Base-by-base conservation (phyloP, 2,888 invertebrate species). In the Gymnosoma rotundatum region DNA sequence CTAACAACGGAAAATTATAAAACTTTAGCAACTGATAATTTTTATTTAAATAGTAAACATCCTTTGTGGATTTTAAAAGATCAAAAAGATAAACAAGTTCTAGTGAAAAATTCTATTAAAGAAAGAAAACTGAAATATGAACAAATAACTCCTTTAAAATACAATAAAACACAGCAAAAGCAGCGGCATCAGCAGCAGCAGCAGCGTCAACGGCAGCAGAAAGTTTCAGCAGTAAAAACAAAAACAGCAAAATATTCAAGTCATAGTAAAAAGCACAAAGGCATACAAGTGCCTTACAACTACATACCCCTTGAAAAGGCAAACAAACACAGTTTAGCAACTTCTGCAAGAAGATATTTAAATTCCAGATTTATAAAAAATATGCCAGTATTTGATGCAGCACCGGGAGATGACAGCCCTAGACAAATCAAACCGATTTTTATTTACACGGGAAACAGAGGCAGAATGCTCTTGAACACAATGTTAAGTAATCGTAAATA, bases 31-130 rank as follows among this genome's bases (percentile, higher is more conserved):
- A 64, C 58, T 2, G 81, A 73, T 6, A 63, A 69, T 1, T 48
- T 74, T 70, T 90, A 89, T 69, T 60, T 91, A 66, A 87, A 88
- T 50, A 83, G 82, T 0, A 86, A 89, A 52, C 88, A 89, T 0
- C 91, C 91, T 2, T 85, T 91, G 0, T 91, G 91, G 91, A 89
- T 91, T 79, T 87, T 91, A 14, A 88, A 91, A 50, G 91, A 91
- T 60, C 87, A 88, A 66, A 87, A 88, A 61, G 63, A 64, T 16
- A 54, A 73, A 36, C 88, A 86, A 10, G 38, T 79, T 80, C 2
- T 85, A 25, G 5, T n/a, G 3, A 58, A 42, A 20, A 66, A 32
- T 32, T 32, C 8, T 32, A 7, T 32, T 0, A 32, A 32, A 8
- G 32, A 5, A 32, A 32, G 6, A 32, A 6, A 5, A n/a, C n/a